Base-by-base conservation (phyloP, 2,888 invertebrate genomes). In the Sarcophaga subvicina region DNA sequence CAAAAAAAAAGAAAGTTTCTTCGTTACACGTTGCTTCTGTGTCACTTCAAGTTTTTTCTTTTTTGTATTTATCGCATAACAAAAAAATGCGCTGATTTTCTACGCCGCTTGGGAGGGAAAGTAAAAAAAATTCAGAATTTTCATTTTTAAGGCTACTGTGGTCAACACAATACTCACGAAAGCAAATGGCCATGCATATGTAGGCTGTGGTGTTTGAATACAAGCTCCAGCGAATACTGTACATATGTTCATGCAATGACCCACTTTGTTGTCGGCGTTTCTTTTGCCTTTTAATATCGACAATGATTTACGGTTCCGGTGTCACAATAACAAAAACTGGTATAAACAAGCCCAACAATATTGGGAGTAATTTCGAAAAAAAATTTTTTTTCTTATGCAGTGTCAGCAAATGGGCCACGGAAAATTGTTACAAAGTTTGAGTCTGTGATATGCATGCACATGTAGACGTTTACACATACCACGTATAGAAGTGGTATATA, bases 231-330 rank as follows among this genome's bases (percentile, higher is more conserved):
- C 17, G 6, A 14, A 59, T 17, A 66, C 37, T 37, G 20, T 49
- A 67, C 73, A 73, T 64, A 67, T 72, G 72, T 60, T 80, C 47
- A 20, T 49, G 59, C 27, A 37, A 37, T 37, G 73, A 73, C 73
- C 80, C 47, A 80, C 73, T 62, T 80, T 67, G 67, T 80, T 67
- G 78, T 62, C 37, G 6, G 37, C 37, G 6, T 73, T 69, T 54
- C 22, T n/a, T 6, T 63, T 45, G 69, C 75, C 70, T 70, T 70
- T 76, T 54, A 72, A 63, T 76, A 63, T 76, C 75, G 63, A 76
- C 70, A 76, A 81, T 81, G 81, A 81, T 75, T 76, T 76, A 70
- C 63, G 62, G 63, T 59, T 81, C 69, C 75, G 49, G 75, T 63
- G 80, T 69, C 69, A 75, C 49, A 37, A 37, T 37, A 37, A 37